A percentile compares a stretch with the other conserved stretches of the same genome.
These are phyloP conservation scores for Andinoacara biseriatus DNA, from an alignment of 2,113 vertebrate species.

Conservation along the genomic window DNA sequence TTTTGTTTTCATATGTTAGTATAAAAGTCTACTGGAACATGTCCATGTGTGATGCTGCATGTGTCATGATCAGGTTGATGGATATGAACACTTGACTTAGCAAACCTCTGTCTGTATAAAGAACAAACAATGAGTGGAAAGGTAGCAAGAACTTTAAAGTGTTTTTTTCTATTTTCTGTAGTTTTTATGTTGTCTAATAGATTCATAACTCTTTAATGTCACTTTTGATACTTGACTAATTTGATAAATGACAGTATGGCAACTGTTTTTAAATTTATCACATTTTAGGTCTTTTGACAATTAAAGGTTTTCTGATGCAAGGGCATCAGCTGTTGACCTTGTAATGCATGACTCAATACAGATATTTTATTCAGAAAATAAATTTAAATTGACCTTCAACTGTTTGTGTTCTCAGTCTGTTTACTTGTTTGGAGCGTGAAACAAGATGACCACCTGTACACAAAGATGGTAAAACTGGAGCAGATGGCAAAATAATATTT, in stretches of 20 bases:
- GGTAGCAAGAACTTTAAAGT: constrained; percentile 53
- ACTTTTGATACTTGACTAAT: constrained; percentile 73
- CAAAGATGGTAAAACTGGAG: no score
- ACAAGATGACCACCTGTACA: not conserved
- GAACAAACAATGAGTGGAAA: constrained; percentile 65
- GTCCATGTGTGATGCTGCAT: constrained; percentile 42
- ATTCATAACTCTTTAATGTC: constrained; percentile 59
- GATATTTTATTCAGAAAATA: constrained; percentile 66
- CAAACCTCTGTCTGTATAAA: constrained; percentile 46
- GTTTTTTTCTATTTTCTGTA: constrained; percentile 36
- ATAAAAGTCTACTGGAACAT: constrained; percentile 35
- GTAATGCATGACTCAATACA: constrained; percentile 63
- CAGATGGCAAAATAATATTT: no score
- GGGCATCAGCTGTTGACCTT: constrained; percentile 47
- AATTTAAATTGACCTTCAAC: constrained; percentile 49
- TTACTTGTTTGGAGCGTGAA: not conserved
- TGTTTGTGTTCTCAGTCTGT: not conserved
- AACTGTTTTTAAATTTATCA: constrained; percentile 46
- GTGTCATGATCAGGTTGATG: constrained; percentile 40
- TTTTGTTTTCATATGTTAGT: constrained; percentile 38
- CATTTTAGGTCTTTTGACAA: constrained; percentile 59
- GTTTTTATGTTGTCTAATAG: constrained; percentile 53
- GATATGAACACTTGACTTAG: constrained; percentile 20
- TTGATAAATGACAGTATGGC: constrained; percentile 47
- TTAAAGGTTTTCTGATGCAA: constrained; percentile 58